Evolutionary conservation across 2,113 vertebrate species (phyloP), one percentile per base, ranked within the genome.

Genomic region (Pleuronectes platessa): DNA sequence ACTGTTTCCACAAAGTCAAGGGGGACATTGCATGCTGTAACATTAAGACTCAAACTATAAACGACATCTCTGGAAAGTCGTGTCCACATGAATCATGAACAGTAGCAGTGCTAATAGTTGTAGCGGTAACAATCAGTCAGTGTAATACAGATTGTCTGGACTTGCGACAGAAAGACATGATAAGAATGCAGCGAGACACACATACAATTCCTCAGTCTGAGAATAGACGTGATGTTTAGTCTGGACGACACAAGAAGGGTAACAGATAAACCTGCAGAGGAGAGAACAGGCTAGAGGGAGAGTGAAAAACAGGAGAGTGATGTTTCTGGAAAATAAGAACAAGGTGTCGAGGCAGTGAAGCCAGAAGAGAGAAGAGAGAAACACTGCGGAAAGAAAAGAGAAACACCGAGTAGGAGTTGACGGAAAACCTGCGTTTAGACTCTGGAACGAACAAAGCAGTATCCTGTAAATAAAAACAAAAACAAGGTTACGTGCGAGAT

Each of bases 171-270:
- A 55, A 68, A 62, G 63, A 49, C 23, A 8, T n/a, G 82, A 82
- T 78, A 72, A 74, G 82, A 74, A 68, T 63, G 70, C 68, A 79
- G 49, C 26, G 74, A 71, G 17, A 54, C 23, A 68, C 14, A 35
- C 58, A 20, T 15, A 31, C 23, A 47, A 61, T 81, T 86, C 77
- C 70, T 85, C 79, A 64, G 84, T 86, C 80, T 87, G 86, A 82
- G 75, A 82, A 64, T 75, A 82, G 84, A 84, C 76, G 2, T 71
- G 70, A 63, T 89, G 89, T 90, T 90, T 89, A 90, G 89, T 90
- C 89, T 90, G 80, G 72, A 72, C 56, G 77, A 60, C 68, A 35
- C 74, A 69, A 21, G 79, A 78, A 82, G 82, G 80, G 66, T 79
- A 74, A 70, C 69, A 66, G 79, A 86, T 69, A 73, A 73, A 84